Conservation (phyloP, 2,113 vertebrate species). For the Potamarius usumacintae region DNA sequence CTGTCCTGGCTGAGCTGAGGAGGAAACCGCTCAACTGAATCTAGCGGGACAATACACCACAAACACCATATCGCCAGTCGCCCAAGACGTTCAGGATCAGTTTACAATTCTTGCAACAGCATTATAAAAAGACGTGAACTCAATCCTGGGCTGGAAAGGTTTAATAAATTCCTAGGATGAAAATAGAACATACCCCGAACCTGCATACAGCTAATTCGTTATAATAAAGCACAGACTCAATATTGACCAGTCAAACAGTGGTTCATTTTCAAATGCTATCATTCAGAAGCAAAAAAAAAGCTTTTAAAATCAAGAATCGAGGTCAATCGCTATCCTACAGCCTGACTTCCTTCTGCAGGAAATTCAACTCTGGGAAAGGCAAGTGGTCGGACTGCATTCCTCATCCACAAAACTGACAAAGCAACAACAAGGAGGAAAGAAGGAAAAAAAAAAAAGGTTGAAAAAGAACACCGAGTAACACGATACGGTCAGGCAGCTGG, state of each 20-base stretch:
- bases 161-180: background rate
- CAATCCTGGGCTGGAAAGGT: background rate
- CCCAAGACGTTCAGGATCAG: background rate
- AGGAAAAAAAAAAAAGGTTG: background rate
- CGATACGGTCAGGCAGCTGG: background rate
- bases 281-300: background rate
- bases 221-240: background rate
- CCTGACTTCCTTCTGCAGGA: too few relatives aligned
- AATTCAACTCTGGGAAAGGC: background rate
- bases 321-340: background rate
- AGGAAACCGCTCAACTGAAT: background rate
- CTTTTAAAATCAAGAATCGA: background rate
- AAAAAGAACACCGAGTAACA: background rate
- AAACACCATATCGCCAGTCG: too few relatives aligned
- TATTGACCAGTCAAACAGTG: background rate
- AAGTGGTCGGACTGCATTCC: conserved; percentile 27
- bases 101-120: background rate
- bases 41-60: background rate
- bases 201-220: background rate
- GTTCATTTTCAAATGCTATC: background rate
- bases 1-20: background rate
- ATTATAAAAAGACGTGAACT: background rate
- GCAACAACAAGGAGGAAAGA: background rate
- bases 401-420: background rate
- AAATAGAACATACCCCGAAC: background rate